Base-by-base conservation (phyloP, 1,140 invertebrate genomes). In the Spodoptera litura region DNA sequence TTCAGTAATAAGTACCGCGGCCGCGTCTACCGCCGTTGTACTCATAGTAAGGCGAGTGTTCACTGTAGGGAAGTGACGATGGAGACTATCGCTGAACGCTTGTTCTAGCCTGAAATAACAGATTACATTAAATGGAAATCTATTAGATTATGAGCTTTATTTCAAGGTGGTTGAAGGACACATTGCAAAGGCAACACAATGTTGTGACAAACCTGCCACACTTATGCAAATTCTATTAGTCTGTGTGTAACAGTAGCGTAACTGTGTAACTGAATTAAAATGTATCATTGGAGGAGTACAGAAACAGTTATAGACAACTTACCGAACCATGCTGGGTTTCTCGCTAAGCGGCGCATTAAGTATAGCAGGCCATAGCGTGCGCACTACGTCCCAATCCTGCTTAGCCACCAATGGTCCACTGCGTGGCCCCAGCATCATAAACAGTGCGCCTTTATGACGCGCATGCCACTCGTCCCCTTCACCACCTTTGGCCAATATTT, bases 331-430 rank as follows among this genome's bases (percentile, higher is more conserved):
- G 78, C 89, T 93, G 5, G 88, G 91, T 66, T 94, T 94, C 64
- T 94, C 92, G 66, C 92, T 93, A 3, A 92, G 82, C 25, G 91
- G 91, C 0, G 93, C 89, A 25, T 82, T 91, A 15, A 94, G 68
- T 13, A 94, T 80, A 0, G 91, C 96, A 2, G 97, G 97, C 98
- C 98, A 98, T 5, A 98, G 87, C 27, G 95, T 89, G 25, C 92
- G 89, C 3, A 98, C 93, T 4, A 96, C 95, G 2, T 96, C 94
- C 98, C 98, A 99, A 89, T 98, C 96, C 75, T 96, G 96, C 84
- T 96, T 96, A 8, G 96, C 95, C 3, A 97, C 90, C 9, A 98
- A 89, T 1, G 96, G 96, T 0, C 94, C 93, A 2, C 84, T 76
- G 56, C 96, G 96, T 0, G 96, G 95, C 4, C 97, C 96, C 15